These are phyloP conservation scores for Lasiurus cinereus DNA, from an alignment of 2,113 vertebrate genomes.

Conservation along the genomic window DNA sequence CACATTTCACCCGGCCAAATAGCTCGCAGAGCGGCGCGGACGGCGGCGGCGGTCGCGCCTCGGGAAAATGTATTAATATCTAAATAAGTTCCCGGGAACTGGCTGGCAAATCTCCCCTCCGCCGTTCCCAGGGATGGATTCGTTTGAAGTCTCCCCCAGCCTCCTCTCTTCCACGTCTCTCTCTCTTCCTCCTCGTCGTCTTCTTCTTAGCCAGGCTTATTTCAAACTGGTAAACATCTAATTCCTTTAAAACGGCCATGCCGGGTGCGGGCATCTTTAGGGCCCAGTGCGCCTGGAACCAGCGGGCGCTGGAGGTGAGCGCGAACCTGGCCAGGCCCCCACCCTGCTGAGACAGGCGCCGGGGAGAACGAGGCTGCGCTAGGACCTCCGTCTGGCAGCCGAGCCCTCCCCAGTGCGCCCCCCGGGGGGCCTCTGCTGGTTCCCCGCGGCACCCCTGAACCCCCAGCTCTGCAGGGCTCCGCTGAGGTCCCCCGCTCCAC, in stretches of 20 bases:
- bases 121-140: constrained; percentile 97
- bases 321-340: background rate
- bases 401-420: background rate
- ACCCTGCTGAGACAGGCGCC: background rate
- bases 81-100: constrained; percentile 99
- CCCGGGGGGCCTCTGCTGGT: background rate
- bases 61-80: constrained; percentile 99
- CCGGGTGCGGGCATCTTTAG: constrained; percentile 77
- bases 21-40: constrained; percentile 96
- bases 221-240: constrained; percentile 95
- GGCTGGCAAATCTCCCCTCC: constrained; percentile 96
- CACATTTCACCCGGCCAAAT: constrained; percentile 99
- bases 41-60: constrained; percentile 96
- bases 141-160: constrained; percentile 97
- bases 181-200: constrained; percentile 51
- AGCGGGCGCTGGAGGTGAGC: constrained; percentile 42
- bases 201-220: constrained; percentile 92
- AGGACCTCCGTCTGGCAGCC: background rate
- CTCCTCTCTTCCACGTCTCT: constrained; percentile 89
- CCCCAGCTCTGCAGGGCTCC: background rate
- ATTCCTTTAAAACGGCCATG: constrained; percentile 91
- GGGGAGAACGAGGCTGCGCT: background rate
- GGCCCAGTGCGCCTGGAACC: constrained; percentile 62
- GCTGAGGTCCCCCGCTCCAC: too few species aligned
- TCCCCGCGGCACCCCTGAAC: background rate